phyloP scores from a whole-genome alignment of 1,140 invertebrate genomes.

The Neoseiulus cucumeris region DNA sequence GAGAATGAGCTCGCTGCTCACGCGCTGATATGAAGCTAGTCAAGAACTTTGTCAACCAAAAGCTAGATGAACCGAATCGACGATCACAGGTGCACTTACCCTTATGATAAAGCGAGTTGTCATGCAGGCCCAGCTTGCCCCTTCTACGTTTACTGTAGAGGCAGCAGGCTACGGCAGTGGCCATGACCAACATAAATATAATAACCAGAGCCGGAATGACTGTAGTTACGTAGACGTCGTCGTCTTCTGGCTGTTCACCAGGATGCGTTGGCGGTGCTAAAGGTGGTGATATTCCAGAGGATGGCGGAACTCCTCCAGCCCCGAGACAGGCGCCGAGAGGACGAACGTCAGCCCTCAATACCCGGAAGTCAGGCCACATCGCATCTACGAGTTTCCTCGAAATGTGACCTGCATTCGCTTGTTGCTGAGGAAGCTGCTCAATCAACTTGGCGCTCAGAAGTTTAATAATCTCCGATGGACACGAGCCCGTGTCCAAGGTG shows the following conservation, averaged over 20 bases:
- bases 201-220: slow-evolving; percentile 74
- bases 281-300: slow-evolving; percentile 19
- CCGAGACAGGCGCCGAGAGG: slow-evolving; percentile 49
- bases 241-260: slow-evolving; percentile 24
- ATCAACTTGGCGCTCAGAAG: slow-evolving; percentile 41
- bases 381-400: slow-evolving; percentile 40
- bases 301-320: slow-evolving; percentile 30
- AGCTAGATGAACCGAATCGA: slow-evolving; percentile 37
- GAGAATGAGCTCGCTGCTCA: too few relatives aligned
- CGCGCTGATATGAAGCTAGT: too few relatives aligned
- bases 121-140: slow-evolving; percentile 53
- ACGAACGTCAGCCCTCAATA: slow-evolving; percentile 45
- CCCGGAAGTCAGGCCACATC: slow-evolving; percentile 54
- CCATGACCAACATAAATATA: slow-evolving; percentile 61
- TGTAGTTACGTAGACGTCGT: slow-evolving; percentile 71
- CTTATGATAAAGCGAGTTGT: slow-evolving; percentile 28
- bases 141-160: slow-evolving; percentile 59
- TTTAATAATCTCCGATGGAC: slow-evolving; percentile 51
- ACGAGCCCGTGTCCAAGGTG: slow-evolving; percentile 41
- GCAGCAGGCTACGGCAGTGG: slow-evolving; percentile 64
- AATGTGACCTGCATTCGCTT: slow-evolving; percentile 27
- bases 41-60: too few relatives aligned
- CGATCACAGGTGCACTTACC: slow-evolving; percentile 50
- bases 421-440: slow-evolving; percentile 20
- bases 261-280: slow-evolving; percentile 29